Base-by-base conservation (phyloP, 2,888 invertebrate genomes). In the Parthenolecanium corni region DNA sequence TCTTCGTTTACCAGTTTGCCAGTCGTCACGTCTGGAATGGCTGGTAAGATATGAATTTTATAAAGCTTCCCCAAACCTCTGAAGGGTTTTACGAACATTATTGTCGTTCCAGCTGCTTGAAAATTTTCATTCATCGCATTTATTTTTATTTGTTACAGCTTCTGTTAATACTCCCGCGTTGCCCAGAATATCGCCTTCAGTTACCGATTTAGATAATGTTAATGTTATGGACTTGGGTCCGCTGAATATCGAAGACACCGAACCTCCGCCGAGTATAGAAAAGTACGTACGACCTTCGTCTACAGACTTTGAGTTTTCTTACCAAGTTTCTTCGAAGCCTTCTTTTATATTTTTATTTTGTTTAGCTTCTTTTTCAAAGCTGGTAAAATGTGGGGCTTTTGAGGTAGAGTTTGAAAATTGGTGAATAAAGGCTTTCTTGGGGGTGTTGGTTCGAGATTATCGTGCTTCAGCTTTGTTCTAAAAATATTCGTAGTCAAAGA, bases 151-250 rank as follows among this genome's bases (percentile, higher is more conserved):
- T 31, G n/a, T 58, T 49, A 18, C n/a, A 58, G 58, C 49, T 58
- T 38, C 36, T 23, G 58, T 18, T 14, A 58, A 20, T 49, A 18
- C 40, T 2, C 23, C 58, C 14, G 14, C 49, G 11, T 23, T 21
- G 14, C 16, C 47, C 2, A 58, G 58, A 58, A 51, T 58, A 47
- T 58, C 58, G n/a, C 58, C 58, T 2, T 47, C 58, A 14, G 58
- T 58, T 20, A 58, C 58, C 23, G 58, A 58, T 58, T 21, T 58
- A 16, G 58, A 58, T 49, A 58, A 49, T 20, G 38, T 58, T 38
- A 47, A 49, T 20, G 58, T 58, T n/a, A 58, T 58, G 58, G 58
- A 58, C 36, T 38, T 58, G 47, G 58, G 49, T 14, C 56, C 42
- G 16, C 31, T 49, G 21, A 49, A 47, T 23, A 38, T 49, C 11